Base-by-base conservation (phyloP, 2,888 invertebrate genomes). In the Archips xylosteana region DNA sequence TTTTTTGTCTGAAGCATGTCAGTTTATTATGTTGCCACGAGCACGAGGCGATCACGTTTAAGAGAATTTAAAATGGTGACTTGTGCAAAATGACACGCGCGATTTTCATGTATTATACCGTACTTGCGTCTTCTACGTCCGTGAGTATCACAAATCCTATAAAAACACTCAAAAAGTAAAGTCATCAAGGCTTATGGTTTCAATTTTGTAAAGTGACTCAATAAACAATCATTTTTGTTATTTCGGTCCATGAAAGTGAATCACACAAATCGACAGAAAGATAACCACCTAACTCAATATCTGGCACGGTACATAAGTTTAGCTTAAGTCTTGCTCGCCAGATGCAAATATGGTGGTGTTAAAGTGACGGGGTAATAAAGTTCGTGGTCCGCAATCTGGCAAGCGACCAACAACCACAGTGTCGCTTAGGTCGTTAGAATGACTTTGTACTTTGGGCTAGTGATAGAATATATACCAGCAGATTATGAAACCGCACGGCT, bases 371-470 rank as follows among this genome's bases (percentile, higher is more conserved):
- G 73, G 75, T 79, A 71, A 80, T 83, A 81, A 82, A 82, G 75
- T 80, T 82, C 75, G 80, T 49, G 65, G 66, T 42, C 73, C 67
- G 36, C 42, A 57, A 63, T 34, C 68, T 73, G 73, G 70, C 64
- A 77, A 75, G 51, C 72, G 71, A 74, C 73, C 73, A 73, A 65
- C 71, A 67, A 61, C 61, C 62, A 39, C 51, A 49, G 74, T 78
- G 80, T 81, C 83, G 82, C 78, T 85, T 81, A 81, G 82, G 79
- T 86, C 83, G 88, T 88, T 88, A 87, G 77, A 76, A 78, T 77
- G 82, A 84, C 82, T 82, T 83, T 76, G 73, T 63, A 12, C 32
- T 54, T 3, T 15, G 49, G 57, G 57, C 32, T 63, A 32, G 63
- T 45, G 66, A 61, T 66, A 54, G 13, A 47, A 62, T 62, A 39